Base-by-base conservation (phyloP, 2,888 invertebrate species). In the Nemapogon koenigi region DNA sequence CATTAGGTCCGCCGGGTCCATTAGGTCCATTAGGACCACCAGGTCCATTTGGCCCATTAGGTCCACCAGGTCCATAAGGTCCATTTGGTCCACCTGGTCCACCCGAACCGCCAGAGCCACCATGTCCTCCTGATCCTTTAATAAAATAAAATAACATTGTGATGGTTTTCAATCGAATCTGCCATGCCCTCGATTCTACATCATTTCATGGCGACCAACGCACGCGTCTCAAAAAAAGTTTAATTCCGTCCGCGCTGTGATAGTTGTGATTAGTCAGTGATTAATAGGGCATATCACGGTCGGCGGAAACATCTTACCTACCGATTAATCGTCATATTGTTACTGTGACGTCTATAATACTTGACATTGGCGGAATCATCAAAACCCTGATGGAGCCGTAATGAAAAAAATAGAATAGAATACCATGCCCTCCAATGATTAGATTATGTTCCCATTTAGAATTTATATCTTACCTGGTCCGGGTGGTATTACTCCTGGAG, bases 401-500 rank as follows among this genome's bases (percentile, higher is more conserved):
- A n/a, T n/a, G n/a, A n/a, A n/a, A n/a, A n/a, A n/a, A n/a, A n/a
- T n/a, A n/a, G n/a, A n/a, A n/a, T n/a, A n/a, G n/a, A n/a, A n/a
- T n/a, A n/a, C n/a, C n/a, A n/a, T n/a, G n/a, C n/a, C n/a, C n/a
- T n/a, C n/a, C n/a, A n/a, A n/a, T n/a, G n/a, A n/a, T n/a, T n/a
- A n/a, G n/a, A n/a, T n/a, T n/a, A n/a, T n/a, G n/a, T 13, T 29
- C 6, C n/a, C 6, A 29, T 11, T 29, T 46, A 41, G 13, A 15
- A 15, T n/a, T n/a, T n/a, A 17, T 16, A 37, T 11, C 25, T 43
- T 44, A 57, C 57, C 59, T 53, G 51, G 53, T 44, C 70, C 64
- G 39, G 67, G 64, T 44, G 63, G 59, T 7, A 59, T 46, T 18
- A 64, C 58, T 17, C 61, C 60, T 14, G 73, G 71, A 15, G 55